Conservation (phyloP, 1,140 invertebrate genomes). For the Drosophila sp. region DNA sequence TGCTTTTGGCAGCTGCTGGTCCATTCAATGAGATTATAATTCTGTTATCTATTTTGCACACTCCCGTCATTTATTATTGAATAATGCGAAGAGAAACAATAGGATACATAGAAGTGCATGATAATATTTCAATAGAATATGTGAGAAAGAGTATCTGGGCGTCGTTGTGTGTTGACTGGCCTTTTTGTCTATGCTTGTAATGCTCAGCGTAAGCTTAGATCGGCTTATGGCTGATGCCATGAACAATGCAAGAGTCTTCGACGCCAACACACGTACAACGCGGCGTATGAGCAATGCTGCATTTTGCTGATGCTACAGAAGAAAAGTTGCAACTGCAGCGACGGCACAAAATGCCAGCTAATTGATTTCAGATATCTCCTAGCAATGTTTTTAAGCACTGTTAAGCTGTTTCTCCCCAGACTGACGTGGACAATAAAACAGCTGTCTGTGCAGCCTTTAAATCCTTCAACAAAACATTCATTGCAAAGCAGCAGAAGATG, state of each 20-base stretch:
- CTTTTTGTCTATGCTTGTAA: constrained; percentile 1
- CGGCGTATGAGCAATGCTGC: background rate
- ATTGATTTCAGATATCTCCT: constrained; percentile 35
- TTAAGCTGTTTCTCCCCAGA: constrained; percentile 24
- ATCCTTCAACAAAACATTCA: constrained; percentile 7
- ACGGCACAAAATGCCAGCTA: constrained; percentile 37
- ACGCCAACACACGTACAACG: constrained; percentile 11
- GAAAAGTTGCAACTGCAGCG: background rate
- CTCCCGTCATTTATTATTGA: background rate
- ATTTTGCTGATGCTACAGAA: background rate
- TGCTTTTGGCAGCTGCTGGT: background rate
- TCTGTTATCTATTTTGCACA: constrained; percentile 3
- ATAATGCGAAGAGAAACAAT: background rate
- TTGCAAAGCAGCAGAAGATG: constrained; percentile 10
- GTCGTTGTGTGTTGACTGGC: constrained; percentile 3
- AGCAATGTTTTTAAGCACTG: constrained; percentile 27
- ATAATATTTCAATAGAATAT: background rate
- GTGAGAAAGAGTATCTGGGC: background rate
- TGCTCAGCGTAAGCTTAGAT: constrained; percentile 28
- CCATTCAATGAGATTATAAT: constrained; percentile 2
- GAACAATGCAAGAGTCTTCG: constrained; percentile 37
- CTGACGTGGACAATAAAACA: constrained; percentile 25
- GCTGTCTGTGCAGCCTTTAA: constrained; percentile 17
- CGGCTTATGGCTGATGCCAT: constrained; percentile 35
- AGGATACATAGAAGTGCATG: background rate